phyloP scores from a whole-genome alignment of 53 echinoderm and acorn worm species.

The Zoroaster sp. region DNA sequence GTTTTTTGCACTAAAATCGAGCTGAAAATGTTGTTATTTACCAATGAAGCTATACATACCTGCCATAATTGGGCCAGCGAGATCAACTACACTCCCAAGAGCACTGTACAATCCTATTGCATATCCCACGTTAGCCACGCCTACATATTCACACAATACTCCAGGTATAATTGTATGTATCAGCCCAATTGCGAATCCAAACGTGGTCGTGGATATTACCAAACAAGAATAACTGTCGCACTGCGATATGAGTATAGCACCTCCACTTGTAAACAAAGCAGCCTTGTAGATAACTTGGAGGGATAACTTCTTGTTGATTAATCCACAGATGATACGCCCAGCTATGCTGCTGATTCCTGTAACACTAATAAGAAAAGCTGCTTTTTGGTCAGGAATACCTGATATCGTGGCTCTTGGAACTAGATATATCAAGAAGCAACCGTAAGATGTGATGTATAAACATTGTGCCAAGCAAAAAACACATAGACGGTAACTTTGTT shows the following conservation, averaged over 20 bases:
- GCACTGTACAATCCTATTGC: not conserved
- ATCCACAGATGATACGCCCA: not conserved
- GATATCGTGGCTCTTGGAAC: not conserved
- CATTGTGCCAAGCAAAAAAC: not conserved
- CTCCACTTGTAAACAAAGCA: not conserved
- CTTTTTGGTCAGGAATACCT: not conserved
- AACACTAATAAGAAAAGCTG: not conserved
- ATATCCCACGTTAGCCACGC: not conserved
- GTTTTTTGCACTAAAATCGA: no score
- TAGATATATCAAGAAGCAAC: not conserved
- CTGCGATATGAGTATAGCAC: not conserved
- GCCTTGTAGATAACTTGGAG: not conserved
- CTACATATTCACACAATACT: not conserved
- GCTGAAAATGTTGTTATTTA: no score
- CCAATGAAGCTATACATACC: no score
- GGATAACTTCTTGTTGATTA: not conserved
- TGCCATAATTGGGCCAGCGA: constrained; percentile 7
- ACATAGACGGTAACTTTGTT: not conserved
- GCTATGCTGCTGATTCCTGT: not conserved
- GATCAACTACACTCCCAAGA: not conserved
- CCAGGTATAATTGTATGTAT: not conserved
- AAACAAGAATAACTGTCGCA: not conserved
- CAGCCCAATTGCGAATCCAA: not conserved
- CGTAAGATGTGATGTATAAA: not conserved
- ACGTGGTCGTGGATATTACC: not conserved